Conservation (phyloP, 1,140 invertebrate species). For the Drosophila jambulina region DNA sequence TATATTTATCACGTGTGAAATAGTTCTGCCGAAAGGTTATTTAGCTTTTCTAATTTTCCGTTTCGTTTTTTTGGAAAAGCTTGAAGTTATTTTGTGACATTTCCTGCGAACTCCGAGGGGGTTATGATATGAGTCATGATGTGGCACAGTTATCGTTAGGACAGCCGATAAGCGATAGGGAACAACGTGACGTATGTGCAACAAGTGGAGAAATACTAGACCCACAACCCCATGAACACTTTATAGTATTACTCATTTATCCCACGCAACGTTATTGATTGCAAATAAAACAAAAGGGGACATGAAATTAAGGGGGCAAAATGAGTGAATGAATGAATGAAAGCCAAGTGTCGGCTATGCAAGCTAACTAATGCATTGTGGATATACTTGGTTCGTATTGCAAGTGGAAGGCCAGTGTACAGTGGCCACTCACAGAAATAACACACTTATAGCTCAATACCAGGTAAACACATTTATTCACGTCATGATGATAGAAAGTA, state of each 20-base stretch:
- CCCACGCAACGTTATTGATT: constrained; percentile 29
- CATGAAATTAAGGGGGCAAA: neutral
- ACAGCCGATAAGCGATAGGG: constrained; percentile 20
- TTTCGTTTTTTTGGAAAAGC: neutral
- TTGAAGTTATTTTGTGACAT: constrained; percentile 1
- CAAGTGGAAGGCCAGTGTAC: constrained; percentile 12
- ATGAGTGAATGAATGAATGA: neutral
- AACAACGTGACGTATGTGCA: constrained; percentile 42
- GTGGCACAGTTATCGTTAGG: constrained; percentile 4
- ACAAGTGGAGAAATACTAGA: constrained; percentile 20
- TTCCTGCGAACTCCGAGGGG: constrained; percentile 18
- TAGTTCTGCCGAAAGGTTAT: neutral
- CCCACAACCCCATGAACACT: neutral
- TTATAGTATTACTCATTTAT: constrained; percentile 20
- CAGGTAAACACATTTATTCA: neutral
- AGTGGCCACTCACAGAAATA: neutral
- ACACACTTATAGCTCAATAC: no score
- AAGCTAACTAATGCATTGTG: constrained; percentile 25
- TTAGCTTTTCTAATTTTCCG: neutral
- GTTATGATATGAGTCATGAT: constrained; percentile 3
- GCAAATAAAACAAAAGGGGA: constrained; percentile 8
- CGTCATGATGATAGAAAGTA: neutral
- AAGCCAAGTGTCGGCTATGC: constrained; percentile 23
- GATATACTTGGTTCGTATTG: constrained; percentile 2
- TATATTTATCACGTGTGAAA: constrained; percentile 4